Evolutionary conservation across 2,888 invertebrate genomes (phyloP).

Genomic region (Meta bourneti): DNA sequence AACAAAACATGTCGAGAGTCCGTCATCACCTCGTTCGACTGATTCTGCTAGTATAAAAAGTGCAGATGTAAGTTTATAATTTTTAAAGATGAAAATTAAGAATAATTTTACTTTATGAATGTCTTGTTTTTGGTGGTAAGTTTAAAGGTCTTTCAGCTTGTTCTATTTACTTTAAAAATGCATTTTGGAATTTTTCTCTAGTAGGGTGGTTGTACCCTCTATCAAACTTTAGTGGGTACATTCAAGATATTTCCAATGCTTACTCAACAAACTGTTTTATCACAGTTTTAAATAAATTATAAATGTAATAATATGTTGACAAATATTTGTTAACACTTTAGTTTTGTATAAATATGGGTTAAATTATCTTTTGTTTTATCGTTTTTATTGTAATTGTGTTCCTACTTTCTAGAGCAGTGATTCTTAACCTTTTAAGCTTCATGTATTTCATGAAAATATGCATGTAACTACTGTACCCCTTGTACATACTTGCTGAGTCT

Average conservation of each 20-base stretch:
- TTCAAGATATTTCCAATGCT: not conserved
- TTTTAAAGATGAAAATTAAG: not conserved
- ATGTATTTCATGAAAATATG: no score
- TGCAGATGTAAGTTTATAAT: conserved; percentile 2
- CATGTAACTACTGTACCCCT: not conserved
- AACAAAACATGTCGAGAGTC: conserved; percentile 10
- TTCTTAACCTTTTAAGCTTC: no score
- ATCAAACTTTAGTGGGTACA: not conserved
- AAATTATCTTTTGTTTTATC: no score
- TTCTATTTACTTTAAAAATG: not conserved
- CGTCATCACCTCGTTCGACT: not conserved
- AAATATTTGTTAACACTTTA: no score
- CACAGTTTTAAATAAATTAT: not conserved
- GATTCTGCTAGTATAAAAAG: not conserved
- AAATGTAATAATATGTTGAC: no score
- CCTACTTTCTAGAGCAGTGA: no score
- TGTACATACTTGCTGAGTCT: not conserved
- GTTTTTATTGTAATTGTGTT: no score
- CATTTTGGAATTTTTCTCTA: not conserved
- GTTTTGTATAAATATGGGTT: no score
- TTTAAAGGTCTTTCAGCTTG: not conserved
- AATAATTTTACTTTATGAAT: not conserved
- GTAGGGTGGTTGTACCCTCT: not conserved
- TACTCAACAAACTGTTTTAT: not conserved
- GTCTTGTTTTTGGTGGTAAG: not conserved